Evolutionary conservation across 2,113 vertebrate species (phyloP).

Genomic region (Hymenochirus boettgeri): DNA sequence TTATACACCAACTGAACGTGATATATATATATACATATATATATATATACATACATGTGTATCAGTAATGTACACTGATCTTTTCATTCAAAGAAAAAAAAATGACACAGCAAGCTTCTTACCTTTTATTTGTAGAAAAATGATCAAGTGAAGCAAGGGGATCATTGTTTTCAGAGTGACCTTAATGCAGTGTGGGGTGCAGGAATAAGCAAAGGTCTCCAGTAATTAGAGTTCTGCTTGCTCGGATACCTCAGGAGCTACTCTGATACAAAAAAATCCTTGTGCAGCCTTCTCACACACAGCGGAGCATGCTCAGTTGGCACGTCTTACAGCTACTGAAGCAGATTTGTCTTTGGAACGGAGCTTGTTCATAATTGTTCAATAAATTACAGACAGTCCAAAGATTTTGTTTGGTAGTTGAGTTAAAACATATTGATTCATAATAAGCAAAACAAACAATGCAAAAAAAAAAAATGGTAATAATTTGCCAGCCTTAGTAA

Average conservation of each 20-base stretch:
- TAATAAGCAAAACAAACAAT: slow-evolving; percentile 9
- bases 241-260: slow-evolving; percentile 38
- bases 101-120: slow-evolving; percentile 42
- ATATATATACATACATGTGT: too few relatives aligned
- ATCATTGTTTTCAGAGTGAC: slow-evolving; percentile 32
- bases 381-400: slow-evolving; percentile 35
- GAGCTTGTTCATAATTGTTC: slow-evolving; percentile 33
- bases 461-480: not conserved
- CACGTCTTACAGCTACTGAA: slow-evolving; percentile 36
- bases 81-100: slow-evolving; percentile 5
- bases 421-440: not conserved
- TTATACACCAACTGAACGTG: too few relatives aligned
- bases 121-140: slow-evolving; percentile 48
- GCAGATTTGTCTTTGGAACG: slow-evolving; percentile 40
- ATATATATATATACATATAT: too few relatives aligned
- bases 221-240: slow-evolving; percentile 34
- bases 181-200: slow-evolving; percentile 23
- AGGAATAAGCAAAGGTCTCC: slow-evolving; percentile 5
- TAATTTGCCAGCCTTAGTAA: not conserved
- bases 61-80: not conserved
- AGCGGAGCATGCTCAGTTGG: slow-evolving; percentile 44
- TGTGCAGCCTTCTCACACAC: slow-evolving; percentile 29
- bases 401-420: slow-evolving; percentile 23
- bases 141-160: slow-evolving; percentile 47
- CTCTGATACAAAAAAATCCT: slow-evolving; percentile 39